Base-by-base conservation (phyloP, 2,113 vertebrate species). In the Xyliphius kryptos region DNA sequence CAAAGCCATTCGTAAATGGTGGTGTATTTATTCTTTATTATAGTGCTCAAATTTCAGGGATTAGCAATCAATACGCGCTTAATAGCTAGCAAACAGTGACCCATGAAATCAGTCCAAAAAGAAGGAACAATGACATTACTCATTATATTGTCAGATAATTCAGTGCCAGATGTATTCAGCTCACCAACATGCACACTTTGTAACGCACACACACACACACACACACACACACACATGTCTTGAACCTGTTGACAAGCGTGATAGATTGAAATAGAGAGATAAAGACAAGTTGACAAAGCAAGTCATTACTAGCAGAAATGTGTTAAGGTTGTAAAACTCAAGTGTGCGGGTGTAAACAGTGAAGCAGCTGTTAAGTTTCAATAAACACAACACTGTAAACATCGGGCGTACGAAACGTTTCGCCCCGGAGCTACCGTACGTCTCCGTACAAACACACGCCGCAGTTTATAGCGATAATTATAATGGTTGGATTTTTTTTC, bases 141-240 rank as follows among this genome's bases (percentile, higher is more conserved):
- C 9, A 2, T 2, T 13, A 50, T 14, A 22, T 50, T 1, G 11
- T 50, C 2, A 2, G 12, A 17, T 21, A 6, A 13, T 50, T 21
- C 36, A 15, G 51, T 16, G 13, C 22, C 1, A 0, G 51, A 36
- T n/a, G 3, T 9, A 56, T 41, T 20, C 2, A 14, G 12, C 6
- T 19, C 6, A 20, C 3, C 16, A 11, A 38, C 11, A 61, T 43
- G 60, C 62, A 71, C 68, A n/a, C n/a, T n/a, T n/a, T n/a, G n/a
- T n/a, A n/a, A n/a, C n/a, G n/a, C n/a, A n/a, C n/a, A n/a, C n/a
- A 51, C 16, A 51, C 15, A 58, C 21, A 38, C 6, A 61, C 65
- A 64, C 66, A 58, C 66, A 58, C 26, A 43, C 6, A 14, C 37
- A 47, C 52, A 13, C 26, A 49, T 63, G 37, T 43, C 50, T 62